Base-by-base conservation (phyloP, 2,888 invertebrate genomes). In the Myathropa florea region DNA sequence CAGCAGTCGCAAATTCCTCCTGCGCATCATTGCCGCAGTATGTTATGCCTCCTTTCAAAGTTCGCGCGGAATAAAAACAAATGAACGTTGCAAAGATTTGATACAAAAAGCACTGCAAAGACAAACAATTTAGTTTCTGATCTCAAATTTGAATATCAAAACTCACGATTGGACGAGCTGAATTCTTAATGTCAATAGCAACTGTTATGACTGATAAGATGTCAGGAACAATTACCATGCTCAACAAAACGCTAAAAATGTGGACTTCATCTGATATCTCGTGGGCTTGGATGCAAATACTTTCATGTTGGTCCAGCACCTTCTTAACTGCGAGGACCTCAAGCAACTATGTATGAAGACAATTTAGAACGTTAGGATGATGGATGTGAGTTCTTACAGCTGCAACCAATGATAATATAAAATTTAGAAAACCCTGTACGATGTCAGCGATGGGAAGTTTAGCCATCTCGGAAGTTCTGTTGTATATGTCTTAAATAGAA, bases 11-110 rank as follows among this genome's bases (percentile, higher is more conserved):
- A 28, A 88, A 80, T 4, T 21, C n/a, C 7, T 53, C 33, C 65
- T 89, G 88, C 24, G 83, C 78, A 24, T 12, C 7, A 71, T 89
- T 88, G 6, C 89, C 88, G 53, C 89, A 89, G 63, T 59, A 82
- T n/a, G 89, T 88, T 18, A 89, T 55, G 26, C 79, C 77, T 2
- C 9, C 24, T 12, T 36, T 39, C 7, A 88, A 39, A 1, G n/a
- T 24, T 12, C 64, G 12, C 1, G 72, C 65, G 2, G 84, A 72
- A 26, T 21, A 14, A 9, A 87, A 4, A 12, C 81, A 73, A 23
- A 88, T 55, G 0, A 65, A 1, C 3, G 72, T 30, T 14, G 88
- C 67, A 23, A 57, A 7, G 0, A 63, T 7, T 59, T 88, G 79
- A 55, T 88, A 88, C 10, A 64, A n/a, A 1, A 70, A 14, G 4